Evolutionary conservation across 1,140 invertebrate genomes (phyloP).

Genomic region (Tigriopus japonicus): DNA sequence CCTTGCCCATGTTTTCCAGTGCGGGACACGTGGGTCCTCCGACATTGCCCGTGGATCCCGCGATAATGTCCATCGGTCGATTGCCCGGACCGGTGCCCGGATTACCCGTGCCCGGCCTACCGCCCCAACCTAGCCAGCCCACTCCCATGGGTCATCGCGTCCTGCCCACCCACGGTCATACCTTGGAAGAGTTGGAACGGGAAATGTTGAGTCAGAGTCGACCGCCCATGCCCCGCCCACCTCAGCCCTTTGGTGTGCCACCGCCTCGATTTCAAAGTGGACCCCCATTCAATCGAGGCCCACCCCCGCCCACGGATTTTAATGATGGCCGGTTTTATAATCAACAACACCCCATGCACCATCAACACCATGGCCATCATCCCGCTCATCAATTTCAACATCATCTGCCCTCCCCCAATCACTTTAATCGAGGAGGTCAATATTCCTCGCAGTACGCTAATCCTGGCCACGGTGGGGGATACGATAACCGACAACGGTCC

Average conservation of each 20-base stretch:
- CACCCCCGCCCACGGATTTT: no score
- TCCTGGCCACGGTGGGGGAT: no score
- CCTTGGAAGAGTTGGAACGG: not conserved
- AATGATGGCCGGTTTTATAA: no score
- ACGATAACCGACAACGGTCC: no score
- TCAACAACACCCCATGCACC: not conserved
- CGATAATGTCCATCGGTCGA: not conserved
- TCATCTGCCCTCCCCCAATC: not conserved
- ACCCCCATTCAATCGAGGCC: no score
- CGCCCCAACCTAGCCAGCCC: no score
- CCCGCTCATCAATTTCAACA: not conserved
- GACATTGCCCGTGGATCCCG: not conserved
- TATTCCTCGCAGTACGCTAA: not conserved
- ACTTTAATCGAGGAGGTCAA: not conserved
- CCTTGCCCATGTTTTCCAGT: no score
- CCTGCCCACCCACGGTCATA: not conserved
- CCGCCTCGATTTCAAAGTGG: no score
- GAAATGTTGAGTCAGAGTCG: not conserved
- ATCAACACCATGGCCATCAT: not conserved
- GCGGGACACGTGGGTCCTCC: no score
- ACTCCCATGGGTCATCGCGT: not conserved
- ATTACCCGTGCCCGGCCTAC: no score
- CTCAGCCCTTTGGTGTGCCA: no score
- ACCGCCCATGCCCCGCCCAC: no score
- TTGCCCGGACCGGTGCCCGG: not conserved